Conservation (phyloP, 2,888 invertebrate species). For the Microplitis deprimator region DNA sequence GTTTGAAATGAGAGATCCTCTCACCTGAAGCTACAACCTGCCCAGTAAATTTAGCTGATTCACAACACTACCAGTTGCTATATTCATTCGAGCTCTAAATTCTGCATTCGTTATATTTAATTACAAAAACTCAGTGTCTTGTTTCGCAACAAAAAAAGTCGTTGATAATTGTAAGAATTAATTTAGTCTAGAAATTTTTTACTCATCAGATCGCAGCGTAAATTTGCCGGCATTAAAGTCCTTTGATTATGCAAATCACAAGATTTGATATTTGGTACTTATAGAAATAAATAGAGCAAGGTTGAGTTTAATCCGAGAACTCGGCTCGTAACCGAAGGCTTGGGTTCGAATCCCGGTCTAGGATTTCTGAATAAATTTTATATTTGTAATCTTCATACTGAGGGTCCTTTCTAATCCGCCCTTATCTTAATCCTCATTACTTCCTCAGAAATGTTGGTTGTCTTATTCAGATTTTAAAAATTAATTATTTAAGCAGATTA, state of each 20-base stretch:
- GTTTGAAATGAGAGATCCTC: constrained; percentile 12
- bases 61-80: neutral
- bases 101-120: neutral
- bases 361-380: neutral
- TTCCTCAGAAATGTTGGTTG: neutral
- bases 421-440: neutral
- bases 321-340: neutral
- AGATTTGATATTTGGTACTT: no score
- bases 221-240: no score
- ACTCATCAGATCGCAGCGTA: no score
- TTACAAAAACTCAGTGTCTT: neutral
- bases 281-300: no score
- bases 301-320: neutral
- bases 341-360: neutral
- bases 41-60: neutral
- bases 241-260: no score
- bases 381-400: neutral
- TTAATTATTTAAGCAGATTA: no score
- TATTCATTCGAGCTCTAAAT: neutral
- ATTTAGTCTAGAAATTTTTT: no score
- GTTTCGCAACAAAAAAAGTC: neutral
- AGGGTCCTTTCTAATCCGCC: neutral
- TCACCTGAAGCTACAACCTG: neutral
- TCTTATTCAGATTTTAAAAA: no score
- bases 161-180: no score